phyloP scores from a whole-genome alignment of 2,888 invertebrate genomes.

The Chrysolina americana region DNA sequence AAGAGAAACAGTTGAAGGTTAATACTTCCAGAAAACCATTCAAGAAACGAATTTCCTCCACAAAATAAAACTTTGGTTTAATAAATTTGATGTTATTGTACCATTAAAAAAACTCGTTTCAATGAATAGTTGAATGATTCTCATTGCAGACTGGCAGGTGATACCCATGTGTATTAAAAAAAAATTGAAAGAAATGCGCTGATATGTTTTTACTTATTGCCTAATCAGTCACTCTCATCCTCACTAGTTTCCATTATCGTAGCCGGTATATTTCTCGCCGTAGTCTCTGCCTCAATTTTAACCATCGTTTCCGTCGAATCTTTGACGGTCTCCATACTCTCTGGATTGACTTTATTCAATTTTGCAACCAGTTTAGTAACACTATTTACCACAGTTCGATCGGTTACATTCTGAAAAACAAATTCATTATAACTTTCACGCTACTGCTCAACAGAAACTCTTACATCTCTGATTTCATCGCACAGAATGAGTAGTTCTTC shows the following conservation, averaged over 20 bases:
- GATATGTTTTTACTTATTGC: background rate
- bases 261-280: background rate
- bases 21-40: too few species aligned
- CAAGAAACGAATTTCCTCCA: too few species aligned
- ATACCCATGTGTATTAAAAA: background rate
- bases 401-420: slow-evolving; percentile 30
- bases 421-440: background rate
- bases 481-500: slow-evolving; percentile 51
- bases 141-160: background rate
- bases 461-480: slow-evolving; percentile 52
- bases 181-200: background rate
- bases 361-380: slow-evolving; percentile 29
- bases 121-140: too few species aligned
- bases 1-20: too few species aligned
- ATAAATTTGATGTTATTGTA: too few species aligned
- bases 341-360: slow-evolving; percentile 9
- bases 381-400: slow-evolving; percentile 27
- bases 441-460: slow-evolving; percentile 4
- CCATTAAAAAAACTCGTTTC: too few species aligned
- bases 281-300: background rate
- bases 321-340: background rate
- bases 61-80: too few species aligned
- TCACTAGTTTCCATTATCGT: background rate
- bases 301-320: background rate
- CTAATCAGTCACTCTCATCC: slow-evolving; percentile 10